Base-by-base conservation (phyloP, 2,113 vertebrate species). In the Macrotis lagotis region DNA sequence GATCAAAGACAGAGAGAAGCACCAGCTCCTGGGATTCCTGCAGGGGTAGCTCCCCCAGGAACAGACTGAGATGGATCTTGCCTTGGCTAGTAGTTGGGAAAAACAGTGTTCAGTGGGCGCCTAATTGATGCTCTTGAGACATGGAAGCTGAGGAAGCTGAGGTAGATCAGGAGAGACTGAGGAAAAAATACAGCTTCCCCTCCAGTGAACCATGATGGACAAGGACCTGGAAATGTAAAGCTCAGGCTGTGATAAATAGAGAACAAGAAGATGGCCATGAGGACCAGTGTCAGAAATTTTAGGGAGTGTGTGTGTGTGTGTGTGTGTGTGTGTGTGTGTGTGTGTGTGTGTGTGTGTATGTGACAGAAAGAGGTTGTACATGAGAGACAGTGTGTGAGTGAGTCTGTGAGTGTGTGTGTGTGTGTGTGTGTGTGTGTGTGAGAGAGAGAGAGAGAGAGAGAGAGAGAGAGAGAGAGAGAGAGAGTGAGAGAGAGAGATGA, bases 211-310 rank as follows among this genome's bases (percentile, higher is more conserved):
- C 53, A n/a, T 28, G 48, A n/a, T 37, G 74, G 91, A 55, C 51
- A 53, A 95, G 74, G 66, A 91, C 37, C 44, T 92, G 90, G 53
- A 93, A 89, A 93, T 74, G 12, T 48, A 51, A 55, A 53, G 88
- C 91, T 59, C 55, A 96, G 89, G 19, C 26, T 90, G 50, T 91
- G 89, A 96, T 97, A 96, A 94, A 91, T 31, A 10, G 14, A 50
- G 91, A 31, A 37, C 90, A 0, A 22, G 11, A 50, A 94, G 88
- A 53, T 8, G 14, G 50, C 83, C 94, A 89, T 55, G 50, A 74
- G 89, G 88, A 22, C 25, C 51, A 24, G 50, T 24, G 22, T 92
- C 83, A 28, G 1, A 95, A 55, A 1, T 94, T 89, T 91, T 50
- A 88, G 90, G n/a, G 12, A 89, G 50, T 25, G 88, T 55, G 28